A percentile compares a stretch with the other conserved stretches of the same genome.
phyloP scores from a whole-genome alignment of 2,888 invertebrate genomes.

The Amphiduros pacificus region DNA sequence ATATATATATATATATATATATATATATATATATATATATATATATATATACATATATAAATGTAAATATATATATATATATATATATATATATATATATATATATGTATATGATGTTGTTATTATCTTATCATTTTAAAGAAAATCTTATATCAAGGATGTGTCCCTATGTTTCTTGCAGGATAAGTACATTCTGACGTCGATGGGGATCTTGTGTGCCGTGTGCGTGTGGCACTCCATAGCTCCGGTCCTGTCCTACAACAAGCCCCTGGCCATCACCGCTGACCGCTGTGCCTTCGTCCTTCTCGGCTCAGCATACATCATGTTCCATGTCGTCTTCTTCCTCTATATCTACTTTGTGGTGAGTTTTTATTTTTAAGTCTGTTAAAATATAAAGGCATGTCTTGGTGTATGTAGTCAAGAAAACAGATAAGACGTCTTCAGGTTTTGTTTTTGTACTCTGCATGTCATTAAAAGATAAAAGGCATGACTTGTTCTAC shows the following conservation, averaged over 20 bases:
- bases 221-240: slow-evolving; percentile 39
- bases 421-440: too few relatives aligned
- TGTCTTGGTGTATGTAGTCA: too few relatives aligned
- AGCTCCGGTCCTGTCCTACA: slow-evolving; percentile 28
- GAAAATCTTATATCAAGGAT: too few relatives aligned
- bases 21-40: too few relatives aligned
- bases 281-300: slow-evolving; percentile 28
- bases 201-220: slow-evolving; percentile 36
- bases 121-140: too few relatives aligned
- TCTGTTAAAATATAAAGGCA: too few relatives aligned
- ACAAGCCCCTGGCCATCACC: slow-evolving; percentile 22
- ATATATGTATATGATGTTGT: neutral
- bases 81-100: neutral
- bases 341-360: slow-evolving; percentile 47
- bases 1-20: too few relatives aligned
- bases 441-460: too few relatives aligned
- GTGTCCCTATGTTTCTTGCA: too few relatives aligned
- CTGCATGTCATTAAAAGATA: neutral
- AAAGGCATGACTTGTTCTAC: neutral
- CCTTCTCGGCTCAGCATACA: slow-evolving; percentile 37
- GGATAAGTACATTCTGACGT: slow-evolving; percentile 39
- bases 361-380: too few relatives aligned
- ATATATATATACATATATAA: neutral
- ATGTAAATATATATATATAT: neutral
- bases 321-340: slow-evolving; percentile 51